These are phyloP conservation scores for Drosophila melanosoma DNA, from an alignment of 2,888 invertebrate genomes.

Conservation along the genomic window DNA sequence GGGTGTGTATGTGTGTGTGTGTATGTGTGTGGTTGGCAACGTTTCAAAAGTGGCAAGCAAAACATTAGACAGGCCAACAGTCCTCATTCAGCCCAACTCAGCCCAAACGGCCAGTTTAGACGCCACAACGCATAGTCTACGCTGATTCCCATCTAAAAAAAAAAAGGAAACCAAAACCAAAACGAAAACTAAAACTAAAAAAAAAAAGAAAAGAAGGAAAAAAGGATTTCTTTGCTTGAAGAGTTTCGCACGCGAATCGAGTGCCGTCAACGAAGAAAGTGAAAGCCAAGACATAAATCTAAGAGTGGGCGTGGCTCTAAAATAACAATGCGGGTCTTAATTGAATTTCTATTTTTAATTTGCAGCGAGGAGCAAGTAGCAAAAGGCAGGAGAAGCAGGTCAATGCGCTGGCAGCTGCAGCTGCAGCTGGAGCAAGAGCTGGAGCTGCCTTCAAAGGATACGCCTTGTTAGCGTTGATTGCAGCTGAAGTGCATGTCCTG, in stretches of 20 bases:
- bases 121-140: constrained; percentile 56
- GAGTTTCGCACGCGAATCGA: constrained; percentile 71
- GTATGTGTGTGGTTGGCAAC: constrained; percentile 61
- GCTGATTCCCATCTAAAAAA: constrained; percentile 68
- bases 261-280: constrained; percentile 55
- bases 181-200: too few relatives aligned
- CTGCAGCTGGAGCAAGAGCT: constrained; percentile 18
- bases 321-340: constrained; percentile 41
- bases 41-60: constrained; percentile 73
- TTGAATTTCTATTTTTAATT: constrained; percentile 75
- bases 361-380: background rate
- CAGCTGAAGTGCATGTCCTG: constrained; percentile 27
- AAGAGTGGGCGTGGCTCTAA: constrained; percentile 29
- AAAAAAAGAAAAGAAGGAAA: constrained; percentile 5
- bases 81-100: constrained; percentile 57
- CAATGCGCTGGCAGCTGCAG: constrained; percentile 45
- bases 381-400: constrained; percentile 37
- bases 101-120: constrained; percentile 55
- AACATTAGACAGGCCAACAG: constrained; percentile 57
- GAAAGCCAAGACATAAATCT: constrained; percentile 55
- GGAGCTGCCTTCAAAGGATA: constrained; percentile 31
- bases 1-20: constrained; percentile 6
- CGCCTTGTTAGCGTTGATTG: constrained; percentile 30
- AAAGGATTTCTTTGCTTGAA: constrained; percentile 30
- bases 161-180: background rate